Evolutionary conservation across 1,140 invertebrate species (phyloP), one percentile per base, ranked within the genome.

Genomic region (Teleopsis dalmanni): DNA sequence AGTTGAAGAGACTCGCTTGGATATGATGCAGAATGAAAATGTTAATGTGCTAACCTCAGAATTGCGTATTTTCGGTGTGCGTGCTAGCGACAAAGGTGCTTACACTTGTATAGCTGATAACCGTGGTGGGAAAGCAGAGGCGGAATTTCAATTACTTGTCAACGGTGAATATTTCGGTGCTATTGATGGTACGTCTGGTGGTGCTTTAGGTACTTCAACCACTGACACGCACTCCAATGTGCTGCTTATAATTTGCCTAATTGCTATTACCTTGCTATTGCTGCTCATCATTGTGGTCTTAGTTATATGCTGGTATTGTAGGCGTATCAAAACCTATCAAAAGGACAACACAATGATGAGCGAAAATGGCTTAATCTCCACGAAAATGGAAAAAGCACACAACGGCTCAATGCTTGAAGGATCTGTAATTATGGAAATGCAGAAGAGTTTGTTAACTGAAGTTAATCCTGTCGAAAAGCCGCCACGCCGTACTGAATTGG

Each of bases 41-140:
- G 8, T n/a, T 0, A n/a, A 29, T 47, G 51, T 55, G 10, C 51
- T 63, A 13, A 61, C 57, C 18, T 68, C 67, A 2, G 68, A 92
- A 72, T 70, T 91, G 25, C 89, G 87, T 2, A 83, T 92, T 22
- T 71, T 78, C 1, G 78, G 85, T 38, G 78, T 87, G 0, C 75
- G 75, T 7, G 73, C 74, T 14, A 79, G 83, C 8, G 92, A 96
- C 70, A 81, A 82, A 57, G 93, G 92, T 0, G 82, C 88, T 41
- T 96, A 95, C 65, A 78, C 81, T n/a, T 96, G 92, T 57, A 76
- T 85, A 6, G 91, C 89, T 0, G 84, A 83, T 47, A 96, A 92
- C 70, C 77, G 81, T 0, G 91, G 87, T 2, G 93, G 92, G 0
- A 78, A 82, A 8, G 84, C 85, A 29, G 84, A 80, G 75, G 47